Percentiles rank a stretch among this genome's conserved stretches.
phyloP scores from a whole-genome alignment of 2,797 vertebrate genomes.

The Setipinna tenuifilis region DNA sequence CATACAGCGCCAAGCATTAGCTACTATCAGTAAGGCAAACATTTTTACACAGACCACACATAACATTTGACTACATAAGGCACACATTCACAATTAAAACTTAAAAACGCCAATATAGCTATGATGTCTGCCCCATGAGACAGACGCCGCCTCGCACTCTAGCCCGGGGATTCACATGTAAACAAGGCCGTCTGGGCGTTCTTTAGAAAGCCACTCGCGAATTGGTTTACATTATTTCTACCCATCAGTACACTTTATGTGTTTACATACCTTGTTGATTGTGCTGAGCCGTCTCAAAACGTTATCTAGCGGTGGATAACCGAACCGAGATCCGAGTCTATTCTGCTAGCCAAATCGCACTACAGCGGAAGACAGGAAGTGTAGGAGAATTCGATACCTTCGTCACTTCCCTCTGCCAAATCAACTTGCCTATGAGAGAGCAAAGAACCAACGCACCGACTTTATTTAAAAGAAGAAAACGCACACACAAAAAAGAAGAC shows the following conservation, averaged over 20 bases:
- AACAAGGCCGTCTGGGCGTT: conserved; percentile 78
- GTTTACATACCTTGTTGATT: conserved; percentile 67
- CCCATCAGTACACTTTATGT: not conserved
- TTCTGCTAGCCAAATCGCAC: conserved; percentile 53
- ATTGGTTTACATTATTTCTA: not conserved
- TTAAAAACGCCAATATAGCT: conserved; percentile 35
- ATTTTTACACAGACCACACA: not conserved
- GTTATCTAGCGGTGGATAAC: conserved; percentile 41
- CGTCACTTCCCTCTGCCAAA: conserved; percentile 71
- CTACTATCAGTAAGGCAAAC: not conserved
- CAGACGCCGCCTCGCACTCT: conserved; percentile 61
- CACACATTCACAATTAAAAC: conserved; percentile 16
- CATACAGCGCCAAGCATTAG: not conserved
- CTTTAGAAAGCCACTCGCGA: conserved; percentile 40
- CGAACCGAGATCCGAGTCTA: conserved; percentile 54
- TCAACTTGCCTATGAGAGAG: not conserved
- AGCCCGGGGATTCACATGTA: conserved; percentile 75
- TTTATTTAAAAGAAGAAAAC: not conserved
- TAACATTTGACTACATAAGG: not conserved
- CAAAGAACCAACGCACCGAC: not conserved
- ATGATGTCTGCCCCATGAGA: conserved; percentile 45
- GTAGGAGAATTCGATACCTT: conserved; percentile 62
- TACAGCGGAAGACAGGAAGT: conserved; percentile 67
- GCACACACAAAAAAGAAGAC: not conserved
- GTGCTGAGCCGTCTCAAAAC: conserved; percentile 37